Evolutionary conservation across 2,797 vertebrate genomes (phyloP), one percentile per base, ranked within the genome.

Genomic region (Myripristis murdjan): DNA sequence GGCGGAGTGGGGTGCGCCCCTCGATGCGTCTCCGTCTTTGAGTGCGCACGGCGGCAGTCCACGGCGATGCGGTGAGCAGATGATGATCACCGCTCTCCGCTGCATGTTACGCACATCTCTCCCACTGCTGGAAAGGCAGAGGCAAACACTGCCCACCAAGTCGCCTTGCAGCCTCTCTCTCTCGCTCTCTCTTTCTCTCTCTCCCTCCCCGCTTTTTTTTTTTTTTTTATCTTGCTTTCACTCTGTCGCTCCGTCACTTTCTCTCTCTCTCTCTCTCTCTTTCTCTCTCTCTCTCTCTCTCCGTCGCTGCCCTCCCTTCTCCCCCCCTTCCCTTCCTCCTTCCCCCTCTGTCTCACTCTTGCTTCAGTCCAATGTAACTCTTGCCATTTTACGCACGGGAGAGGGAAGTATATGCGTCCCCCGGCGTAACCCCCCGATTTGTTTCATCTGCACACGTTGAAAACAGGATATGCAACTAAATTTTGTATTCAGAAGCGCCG

Each of bases 41-140:
- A 46, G 83, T 86, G 87, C 86, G 88, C 91, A 75, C 85, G 74
- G 87, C 73, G 79, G n/a, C n/a, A n/a, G 61, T 82, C 85, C 78
- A 75, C 78, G 64, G 86, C 73, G 74, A 79, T 79, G 86, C 90
- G 83, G 83, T 69, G 87, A 84, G 67, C 90, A 75, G 82, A 67
- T 60, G 86, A 84, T 73, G 86, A 84, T 86, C 86, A 79, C 71
- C 75, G 79, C 84, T 88, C 85, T 79, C 81, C 67, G 57, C 84
- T 79, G 87, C 91, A 88, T 90, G 87, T 90, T 90, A 87, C 88
- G 89, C 82, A 86, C 88, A 84, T 89, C 80, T 84, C 90, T 86
- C 83, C 89, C 80, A 63, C 87, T 81, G 82, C 80, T 81, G 78
- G 78, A 79, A 87, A 85, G 86, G 70, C 81, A 77, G 73, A 77